Conservation (phyloP, 53 echinoderm and acorn worm species). For the Zoroaster sp. region DNA sequence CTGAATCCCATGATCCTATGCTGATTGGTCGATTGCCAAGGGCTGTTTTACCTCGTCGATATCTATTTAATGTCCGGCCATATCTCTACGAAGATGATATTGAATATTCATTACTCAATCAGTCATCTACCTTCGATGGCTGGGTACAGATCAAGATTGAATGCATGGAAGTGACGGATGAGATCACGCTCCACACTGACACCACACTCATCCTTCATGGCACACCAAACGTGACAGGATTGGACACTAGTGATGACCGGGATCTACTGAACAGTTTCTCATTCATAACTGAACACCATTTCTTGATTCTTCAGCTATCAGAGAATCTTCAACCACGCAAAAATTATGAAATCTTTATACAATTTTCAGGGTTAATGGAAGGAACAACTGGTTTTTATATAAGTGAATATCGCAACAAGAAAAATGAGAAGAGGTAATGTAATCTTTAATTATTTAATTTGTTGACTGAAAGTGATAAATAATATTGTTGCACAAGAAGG, state of each 20-base stretch:
- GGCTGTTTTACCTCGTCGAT: conserved; percentile 9
- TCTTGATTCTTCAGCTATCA: neutral
- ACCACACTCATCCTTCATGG: neutral
- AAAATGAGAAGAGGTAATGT: neutral
- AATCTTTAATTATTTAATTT: no score
- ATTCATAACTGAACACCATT: neutral
- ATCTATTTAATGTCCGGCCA: conserved; percentile 39
- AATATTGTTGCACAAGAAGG: no score
- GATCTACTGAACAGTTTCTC: neutral
- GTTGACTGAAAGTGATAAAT: no score
- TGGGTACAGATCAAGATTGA: conserved; percentile 32
- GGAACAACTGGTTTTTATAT: neutral
- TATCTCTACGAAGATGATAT: conserved; percentile 36
- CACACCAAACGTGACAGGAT: neutral
- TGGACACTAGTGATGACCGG: neutral
- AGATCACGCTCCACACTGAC: conserved; percentile 15
- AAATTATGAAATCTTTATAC: neutral
- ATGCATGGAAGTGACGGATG: conserved; percentile 4
- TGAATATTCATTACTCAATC: neutral
- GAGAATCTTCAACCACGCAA: neutral
- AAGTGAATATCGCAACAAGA: neutral
- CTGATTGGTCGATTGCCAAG: conserved; percentile 27
- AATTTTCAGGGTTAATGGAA: neutral
- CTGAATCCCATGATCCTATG: neutral
- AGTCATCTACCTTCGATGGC: conserved; percentile 52